Base-by-base conservation (phyloP, 2,113 vertebrate species). In the Mionectes macconnelli region DNA sequence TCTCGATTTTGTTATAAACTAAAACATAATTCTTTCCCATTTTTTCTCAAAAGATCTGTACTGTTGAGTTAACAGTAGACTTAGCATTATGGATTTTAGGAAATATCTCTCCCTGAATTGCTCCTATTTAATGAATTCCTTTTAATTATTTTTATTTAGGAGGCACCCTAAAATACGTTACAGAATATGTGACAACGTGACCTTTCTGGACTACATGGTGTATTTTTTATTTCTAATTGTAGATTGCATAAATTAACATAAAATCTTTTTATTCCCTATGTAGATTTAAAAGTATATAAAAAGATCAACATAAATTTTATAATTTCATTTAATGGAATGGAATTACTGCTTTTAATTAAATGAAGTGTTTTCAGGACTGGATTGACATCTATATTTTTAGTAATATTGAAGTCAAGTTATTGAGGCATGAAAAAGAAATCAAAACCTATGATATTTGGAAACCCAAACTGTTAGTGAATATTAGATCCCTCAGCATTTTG, bases 1-100 rank as follows among this genome's bases (percentile, higher is more conserved):
- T 97, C 35, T 89, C 67, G 16, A 40, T 95, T 96, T 97, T 67
- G 37, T 96, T 69, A 74, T 76, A 97, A 96, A 73, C 1, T 11
- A 39, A 80, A 76, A 17, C 15, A 42, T 49, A 57, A 69, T 79
- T 87, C 5, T 68, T 96, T 94, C 81, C 66, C 57, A 74, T 93
- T 95, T 49, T 95, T 86, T 90, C 90, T 94, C 55, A 85, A 44
- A 81, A 93, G 37, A 87, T 93, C 57, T 69, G 55, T 73, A 80
- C 87, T 89, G 45, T 63, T 76, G 23, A 96, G 12, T 55, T 87
- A 87, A 67, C 22, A 76, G 42, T 30, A 81, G 49, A 84, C 8
- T 90, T 79, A 80, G 22, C 45, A 39, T 44, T 87, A 82, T 42
- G 89, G 49, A 75, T 87, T 95, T 93, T 87, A 95, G 53, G 59